Base-by-base conservation (phyloP, 2,888 invertebrate genomes). In the Liodrosophila aerea region DNA sequence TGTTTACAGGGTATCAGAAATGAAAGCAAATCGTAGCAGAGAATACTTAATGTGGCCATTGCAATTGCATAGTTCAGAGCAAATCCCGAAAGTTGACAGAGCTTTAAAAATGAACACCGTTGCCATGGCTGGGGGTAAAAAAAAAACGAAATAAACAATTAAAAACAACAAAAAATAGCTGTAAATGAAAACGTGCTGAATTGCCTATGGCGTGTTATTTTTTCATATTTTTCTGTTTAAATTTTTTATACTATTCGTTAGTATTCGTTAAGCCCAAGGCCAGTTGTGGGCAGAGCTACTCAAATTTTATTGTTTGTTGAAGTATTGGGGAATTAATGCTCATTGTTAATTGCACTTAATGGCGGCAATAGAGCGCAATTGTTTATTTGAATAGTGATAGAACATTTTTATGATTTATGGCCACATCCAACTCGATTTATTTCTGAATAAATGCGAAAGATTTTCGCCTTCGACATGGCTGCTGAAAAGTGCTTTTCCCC, bases 341-440 rank as follows among this genome's bases (percentile, higher is more conserved):
- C 22, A 22, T 8, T 41, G 50, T 60, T 54, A 62, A 71, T 66
- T 54, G 71, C 58, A 46, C 36, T 63, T 49, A 58, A 70, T 52
- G 52, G 54, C 30, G 58, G 50, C 57, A 60, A 59, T 60, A 50
- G 30, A 41, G 31, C 31, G 16, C 15, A 5, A 22, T 54, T 63
- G 53, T 58, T 62, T 59, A 29, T 46, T 2, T 1, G 13, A 8
- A 8, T 13, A 9, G 4, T 13, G 3, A 3, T 1, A 0, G 15
- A 8, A 8, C 0, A 5, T 3, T 8, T 1, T 43, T 63, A 43
- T 71, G 63, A 71, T 63, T 68, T 67, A 59, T 70, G 45, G 22
- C 34, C 34, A 64, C 74, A 52, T 47, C 34, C 50, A 56, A 29
- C 11, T 65, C 61, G 71, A 70, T 69, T 69, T 68, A 68, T 64